A percentile compares a stretch with the other conserved stretches of the same genome.
Conservation (phyloP, 2,113 vertebrate genomes). For the Misgurnus mizolepis region DNA sequence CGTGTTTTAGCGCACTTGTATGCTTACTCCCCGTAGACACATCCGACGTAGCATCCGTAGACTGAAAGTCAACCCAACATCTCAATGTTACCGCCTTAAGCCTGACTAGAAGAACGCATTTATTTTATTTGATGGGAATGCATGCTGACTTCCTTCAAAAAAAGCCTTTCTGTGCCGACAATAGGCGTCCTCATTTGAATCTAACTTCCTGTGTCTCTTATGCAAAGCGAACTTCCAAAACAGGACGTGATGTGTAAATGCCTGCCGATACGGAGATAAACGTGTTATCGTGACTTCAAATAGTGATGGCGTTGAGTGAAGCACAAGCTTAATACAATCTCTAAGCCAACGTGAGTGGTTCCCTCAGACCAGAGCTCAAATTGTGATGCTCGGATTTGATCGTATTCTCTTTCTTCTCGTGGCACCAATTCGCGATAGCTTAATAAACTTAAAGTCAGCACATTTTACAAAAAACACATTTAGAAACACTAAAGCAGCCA, state of each 20-base stretch:
- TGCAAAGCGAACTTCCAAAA: conserved; percentile 21
- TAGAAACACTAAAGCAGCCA: background rate
- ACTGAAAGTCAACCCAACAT: conserved; percentile 20
- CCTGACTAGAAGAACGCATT: conserved; percentile 36
- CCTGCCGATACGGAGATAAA: conserved; percentile 15
- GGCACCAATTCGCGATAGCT: background rate
- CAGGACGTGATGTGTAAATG: conserved; percentile 13
- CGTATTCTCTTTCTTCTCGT: background rate
- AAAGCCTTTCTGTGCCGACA: conserved; percentile 22
- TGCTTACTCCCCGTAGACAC: conserved; percentile 22
- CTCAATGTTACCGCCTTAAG: conserved; percentile 37
- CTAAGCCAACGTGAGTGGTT: conserved; percentile 16
- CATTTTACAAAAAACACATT: background rate
- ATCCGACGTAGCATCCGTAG: conserved; percentile 30
- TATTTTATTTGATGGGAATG: conserved; percentile 47
- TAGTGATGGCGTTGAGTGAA: conserved; percentile 30
- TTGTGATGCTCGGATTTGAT: background rate
- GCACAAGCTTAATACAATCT: conserved; percentile 48
- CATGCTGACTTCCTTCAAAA: conserved; percentile 8
- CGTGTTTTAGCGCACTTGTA: conserved; percentile 51
- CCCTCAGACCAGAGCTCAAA: conserved; percentile 20
- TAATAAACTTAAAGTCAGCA: background rate
- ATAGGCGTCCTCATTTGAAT: conserved; percentile 27
- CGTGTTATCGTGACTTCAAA: conserved; percentile 14
- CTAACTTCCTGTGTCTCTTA: conserved; percentile 1